Percentiles rank a stretch among this genome's conserved stretches.
Conservation (phyloP, 2,888 invertebrate genomes). For the Coronaproctus castanopsis region DNA sequence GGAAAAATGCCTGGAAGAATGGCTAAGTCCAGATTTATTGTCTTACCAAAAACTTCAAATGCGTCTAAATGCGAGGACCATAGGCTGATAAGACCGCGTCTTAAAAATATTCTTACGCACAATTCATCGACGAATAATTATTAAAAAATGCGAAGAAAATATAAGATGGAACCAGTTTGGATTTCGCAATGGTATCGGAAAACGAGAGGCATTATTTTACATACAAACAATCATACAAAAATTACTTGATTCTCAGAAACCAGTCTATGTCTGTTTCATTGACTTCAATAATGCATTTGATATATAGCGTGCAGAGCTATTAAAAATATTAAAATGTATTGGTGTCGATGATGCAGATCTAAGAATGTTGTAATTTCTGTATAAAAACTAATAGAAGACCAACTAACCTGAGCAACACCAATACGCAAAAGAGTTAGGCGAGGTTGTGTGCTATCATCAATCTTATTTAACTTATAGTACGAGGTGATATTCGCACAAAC, state of each 20-base stretch:
- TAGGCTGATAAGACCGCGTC: neutral
- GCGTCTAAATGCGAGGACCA: neutral
- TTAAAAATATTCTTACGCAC: neutral
- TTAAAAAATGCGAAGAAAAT: neutral
- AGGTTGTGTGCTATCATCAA: neutral
- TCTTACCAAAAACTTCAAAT: neutral
- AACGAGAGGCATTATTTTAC: neutral
- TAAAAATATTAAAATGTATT: neutral
- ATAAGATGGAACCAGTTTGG: neutral
- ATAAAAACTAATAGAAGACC: neutral
- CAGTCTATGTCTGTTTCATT: neutral
- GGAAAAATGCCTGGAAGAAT: neutral
- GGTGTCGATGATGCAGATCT: neutral
- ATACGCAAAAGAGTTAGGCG: neutral
- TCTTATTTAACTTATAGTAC: neutral
- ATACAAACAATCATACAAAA: neutral
- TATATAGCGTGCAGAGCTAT: neutral
- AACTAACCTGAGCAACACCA: neutral
- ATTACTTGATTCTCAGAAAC: neutral
- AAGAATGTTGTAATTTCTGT: neutral
- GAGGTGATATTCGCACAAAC: neutral
- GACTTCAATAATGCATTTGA: neutral
- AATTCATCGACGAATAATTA: neutral
- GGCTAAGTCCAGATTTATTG: neutral
- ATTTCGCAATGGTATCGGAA: neutral